Evolutionary conservation across 2,888 invertebrate species (phyloP), one percentile per base, ranked within the genome.

Genomic region (Dinocampus coccinellae): DNA sequence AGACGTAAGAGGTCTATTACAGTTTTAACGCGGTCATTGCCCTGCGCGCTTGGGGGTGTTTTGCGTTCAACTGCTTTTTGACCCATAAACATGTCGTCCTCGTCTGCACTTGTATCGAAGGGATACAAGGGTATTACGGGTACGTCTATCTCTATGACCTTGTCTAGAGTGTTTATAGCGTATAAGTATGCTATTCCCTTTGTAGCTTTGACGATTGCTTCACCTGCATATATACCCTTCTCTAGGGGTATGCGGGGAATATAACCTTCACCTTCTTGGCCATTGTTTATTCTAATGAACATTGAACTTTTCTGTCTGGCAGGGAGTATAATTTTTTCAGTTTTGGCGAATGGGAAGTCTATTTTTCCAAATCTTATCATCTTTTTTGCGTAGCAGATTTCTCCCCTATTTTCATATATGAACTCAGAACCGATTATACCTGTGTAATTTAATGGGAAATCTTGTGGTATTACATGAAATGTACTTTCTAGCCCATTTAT

Each of bases 21-120:
- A 10, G 4, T 47, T 39, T 34, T 13, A 55, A 53, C 62, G n/a
- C 53, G 53, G 34, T 53, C 36, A 10, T 26, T 9, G 13, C 26
- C 22, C 16, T 7, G n/a, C 4, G 52, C 7, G 6, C 11, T 20
- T 1, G 3, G 2, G 24, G 16, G 7, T 7, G 1, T 53, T 6
- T 53, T 24, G 16, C 7, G 3, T 42, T 52, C 29, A 24, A 63
- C 24, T 29, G 3, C 7, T 13, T 53, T 53, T 10, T n/a, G n/a
- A n/a, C n/a, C n/a, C n/a, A n/a, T n/a, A n/a, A n/a, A n/a, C n/a
- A n/a, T n/a, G n/a, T 24, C 34, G n/a, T 34, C 36, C 52, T 65
- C 73, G 69, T 73, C 73, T 69, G 24, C 55, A 29, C 73, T 73
- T 34, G 57, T 69, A 16, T 69, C 73, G 20, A 69, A 73, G n/a